phyloP scores from a whole-genome alignment of 2,888 invertebrate species.

The Acutogordius australiensis region DNA sequence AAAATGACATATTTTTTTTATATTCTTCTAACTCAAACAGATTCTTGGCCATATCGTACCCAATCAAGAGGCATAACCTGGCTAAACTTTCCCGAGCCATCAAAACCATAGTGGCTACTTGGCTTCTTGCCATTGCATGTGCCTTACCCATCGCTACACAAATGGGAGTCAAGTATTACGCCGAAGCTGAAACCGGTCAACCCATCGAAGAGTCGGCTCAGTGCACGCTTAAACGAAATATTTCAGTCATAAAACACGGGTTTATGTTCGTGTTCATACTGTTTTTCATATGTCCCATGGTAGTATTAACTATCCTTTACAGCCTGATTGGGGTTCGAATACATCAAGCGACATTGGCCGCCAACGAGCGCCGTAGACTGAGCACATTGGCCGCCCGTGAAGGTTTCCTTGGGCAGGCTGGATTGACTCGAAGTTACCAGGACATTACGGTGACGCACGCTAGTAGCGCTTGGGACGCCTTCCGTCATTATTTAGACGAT shows the following conservation, averaged over 20 bases:
- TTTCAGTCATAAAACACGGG: conserved; percentile 17
- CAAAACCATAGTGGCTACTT: conserved; percentile 18
- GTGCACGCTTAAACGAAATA: conserved; percentile 16
- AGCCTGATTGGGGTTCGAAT: conserved; percentile 18
- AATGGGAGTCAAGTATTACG: conserved; percentile 15
- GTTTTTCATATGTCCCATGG: conserved; percentile 19
- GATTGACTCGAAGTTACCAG: too few relatives aligned
- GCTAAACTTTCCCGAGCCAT: conserved; percentile 19
- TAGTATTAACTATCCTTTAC: conserved; percentile 20
- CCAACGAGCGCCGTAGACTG: not conserved
- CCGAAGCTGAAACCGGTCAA: conserved; percentile 15
- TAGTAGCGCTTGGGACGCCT: too few relatives aligned
- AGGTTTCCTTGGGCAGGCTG: too few relatives aligned
- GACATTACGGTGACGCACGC: too few relatives aligned
- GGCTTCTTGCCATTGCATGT: conserved; percentile 18
- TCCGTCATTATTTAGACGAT: too few relatives aligned
- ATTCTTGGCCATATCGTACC: conserved; percentile 13
- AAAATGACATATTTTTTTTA: too few relatives aligned
- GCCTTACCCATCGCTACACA: conserved; percentile 19
- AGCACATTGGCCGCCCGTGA: too few relatives aligned
- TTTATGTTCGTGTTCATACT: conserved; percentile 19
- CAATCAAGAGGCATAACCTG: conserved; percentile 18
- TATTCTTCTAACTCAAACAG: too few relatives aligned
- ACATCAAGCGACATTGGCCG: conserved; percentile 13
- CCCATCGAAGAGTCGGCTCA: conserved; percentile 15